These are phyloP conservation scores for Pyrrhura leucotis DNA, from an alignment of 2,797 vertebrate species.

Conservation along the genomic window DNA sequence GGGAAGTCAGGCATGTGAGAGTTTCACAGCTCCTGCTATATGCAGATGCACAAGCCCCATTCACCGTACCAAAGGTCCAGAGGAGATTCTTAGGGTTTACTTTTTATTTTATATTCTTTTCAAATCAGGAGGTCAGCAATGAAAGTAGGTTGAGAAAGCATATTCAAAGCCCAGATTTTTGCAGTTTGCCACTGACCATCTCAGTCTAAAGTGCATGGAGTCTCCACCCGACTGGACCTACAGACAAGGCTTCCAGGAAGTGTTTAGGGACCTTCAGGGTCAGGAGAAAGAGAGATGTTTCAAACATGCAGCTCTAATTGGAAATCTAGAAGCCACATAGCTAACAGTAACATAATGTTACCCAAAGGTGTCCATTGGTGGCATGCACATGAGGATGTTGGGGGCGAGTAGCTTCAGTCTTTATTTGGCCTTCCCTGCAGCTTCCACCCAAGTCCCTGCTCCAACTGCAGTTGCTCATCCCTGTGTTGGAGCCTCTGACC, in stretches of 20 bases:
- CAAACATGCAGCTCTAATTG: neutral
- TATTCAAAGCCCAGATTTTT: neutral
- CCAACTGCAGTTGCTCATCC: neutral
- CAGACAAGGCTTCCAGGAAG: neutral
- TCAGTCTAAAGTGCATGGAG: fast-evolving
- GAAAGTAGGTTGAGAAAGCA: neutral
- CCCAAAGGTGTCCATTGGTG: neutral
- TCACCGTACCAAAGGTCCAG: neutral
- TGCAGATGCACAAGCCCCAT: neutral
- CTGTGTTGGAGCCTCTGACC: neutral
- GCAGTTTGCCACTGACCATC: neutral
- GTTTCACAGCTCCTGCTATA: neutral
- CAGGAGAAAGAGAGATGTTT: neutral
- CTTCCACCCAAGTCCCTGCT: neutral
- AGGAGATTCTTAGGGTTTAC: neutral
- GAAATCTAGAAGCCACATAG: neutral
- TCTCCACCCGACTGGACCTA: neutral
- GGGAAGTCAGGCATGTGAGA: neutral
- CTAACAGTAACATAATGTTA: neutral
- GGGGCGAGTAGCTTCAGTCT: fast-evolving
- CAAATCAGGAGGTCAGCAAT: neutral
- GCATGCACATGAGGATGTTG: fast-evolving
- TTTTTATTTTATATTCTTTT: neutral
- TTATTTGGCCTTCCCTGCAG: neutral
- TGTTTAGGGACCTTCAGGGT: neutral